Evolutionary conservation across 2,113 vertebrate genomes (phyloP), one percentile per base, ranked within the genome.

Genomic region (Pholis gunnellus): DNA sequence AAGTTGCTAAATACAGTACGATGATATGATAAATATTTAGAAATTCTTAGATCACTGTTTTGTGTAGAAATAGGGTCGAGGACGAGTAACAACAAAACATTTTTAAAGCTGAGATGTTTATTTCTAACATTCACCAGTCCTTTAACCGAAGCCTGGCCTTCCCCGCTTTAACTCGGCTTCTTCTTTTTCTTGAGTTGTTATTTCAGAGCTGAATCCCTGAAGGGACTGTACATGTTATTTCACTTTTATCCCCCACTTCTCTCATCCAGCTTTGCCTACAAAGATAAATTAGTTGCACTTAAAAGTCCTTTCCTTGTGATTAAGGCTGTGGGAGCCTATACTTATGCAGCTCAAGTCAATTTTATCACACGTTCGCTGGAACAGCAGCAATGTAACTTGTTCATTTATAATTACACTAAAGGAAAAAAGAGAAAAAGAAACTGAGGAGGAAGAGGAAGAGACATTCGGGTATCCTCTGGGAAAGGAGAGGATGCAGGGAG

Each of bases 281-380:
- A 50, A 59, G 75, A 83, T 79, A 64, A 78, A 78, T 84, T 9
- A 56, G 56, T 54, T 50, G 40, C 20, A 84, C 85, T 79, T 74
- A 31, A 71, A 76, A 50, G 52, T 81, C 71, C 75, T 84, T 84
- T 64, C 17, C 44, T 40, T 72, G 13, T 89, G 78, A 91, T 91
- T 85, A 89, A 56, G 57, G 79, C 71, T 66, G 66, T 72, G 63
- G 34, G 60, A 80, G 68, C 57, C 63, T 67, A 46, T 79, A 73
- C 60, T 75, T 63, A 38, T 72, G 40, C 59, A 71, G 80, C 63
- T 76, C n/a, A 59, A 42, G 71, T 90, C 86, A 77, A 61, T 77
- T 60, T 64, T 20, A 48, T 50, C 29, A 20, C 38, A 29, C 7
- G 31, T 56, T 72, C n/a, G 38, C 27, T 36, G 22, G 27, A 54